Evolutionary conservation across 2,888 invertebrate species (phyloP), one percentile per base, ranked within the genome.

Genomic region (Notodonta dromedarius): DNA sequence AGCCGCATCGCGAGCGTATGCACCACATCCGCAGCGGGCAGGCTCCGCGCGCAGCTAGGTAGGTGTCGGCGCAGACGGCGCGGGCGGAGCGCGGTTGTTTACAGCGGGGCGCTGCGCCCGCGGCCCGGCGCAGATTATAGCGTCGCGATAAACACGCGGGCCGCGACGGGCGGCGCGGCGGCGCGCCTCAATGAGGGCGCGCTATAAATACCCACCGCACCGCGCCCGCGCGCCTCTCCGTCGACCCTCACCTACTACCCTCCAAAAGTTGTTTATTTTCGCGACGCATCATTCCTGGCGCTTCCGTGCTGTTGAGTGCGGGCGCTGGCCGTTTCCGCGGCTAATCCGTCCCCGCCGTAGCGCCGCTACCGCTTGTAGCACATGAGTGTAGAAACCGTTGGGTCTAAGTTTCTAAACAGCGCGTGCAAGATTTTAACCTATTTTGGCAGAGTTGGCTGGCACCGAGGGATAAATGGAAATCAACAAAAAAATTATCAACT

Each of bases 201-300:
- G 85, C 87, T 88, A 89, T 85, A 82, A 85, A 88, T 89, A 89
- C 79, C 63, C 73, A 60, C 59, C 65, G 58, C 65, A 56, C 66
- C 60, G 66, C 61, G 50, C 65, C 58, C 67, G 65, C 58, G 65
- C 71, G 62, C 62, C 59, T 57, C 59, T 51, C 68, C 64, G 70
- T 57, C 81, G 89, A 86, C 88, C 89, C 87, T 89, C 88, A 87
- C 88, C 89, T 78, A 84, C 87, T 88, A 83, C 87, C 88, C 88
- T 86, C 83, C 74, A 80, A 83, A 75, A 72, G 65, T 64, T 78
- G 82, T 79, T 80, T 81, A 79, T 80, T 79, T 77, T 69, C 67
- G 76, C 71, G 77, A 60, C 71, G 55, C 58, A 59, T 69, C 51
- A 56, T 54, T 56, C 55, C 16, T 42, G 54, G 52, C 46, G 59